Base-by-base conservation (phyloP, 2,797 vertebrate species). In the Pelodytes ibericus region DNA sequence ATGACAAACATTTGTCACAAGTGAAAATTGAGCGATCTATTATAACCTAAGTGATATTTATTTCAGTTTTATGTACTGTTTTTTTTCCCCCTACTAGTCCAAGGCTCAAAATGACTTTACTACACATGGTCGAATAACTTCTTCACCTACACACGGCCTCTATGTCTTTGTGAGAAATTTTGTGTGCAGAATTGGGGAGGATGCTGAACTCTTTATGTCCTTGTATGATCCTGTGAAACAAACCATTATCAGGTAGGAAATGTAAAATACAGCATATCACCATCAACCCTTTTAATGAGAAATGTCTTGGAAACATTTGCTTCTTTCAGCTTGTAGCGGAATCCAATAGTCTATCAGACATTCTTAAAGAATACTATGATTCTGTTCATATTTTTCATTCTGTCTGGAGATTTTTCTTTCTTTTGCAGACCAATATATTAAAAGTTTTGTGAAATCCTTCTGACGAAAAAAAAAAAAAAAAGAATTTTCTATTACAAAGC, bases 131-230 rank as follows among this genome's bases (percentile, higher is more conserved):
- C 88, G 96, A n/a, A 91, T 96, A 83, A 94, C 96, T 73, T 95
- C 95, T 2, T 97, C 96, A 3, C 97, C 97, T 33, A 97, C 97
- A 0, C 95, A 99, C 89, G 97, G 97, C 82, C 93, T 99, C 1
- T 99, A 98, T 0, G 98, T 99, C 41, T 98, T 97, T n/a, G 94
- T 99, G 84, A 90, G 97, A 76, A 99, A 99, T 86, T 99, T 99
- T 77, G 96, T 99, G 16, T 99, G 96, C 84, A 92, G 96, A 56
- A 98, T 99, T n/a, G 96, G 96, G 24, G 98, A 99, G 83, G 97
- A 99, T 77, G 95, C 98, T 0, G 96, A 99, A 68, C 96, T 99
- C 80, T 99, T 99, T 77, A 99, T 99, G 98, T 95, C 98, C 0
- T 92, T 99, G 0, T 99, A 99, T 0, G 96, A 99, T 80, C 95